Evolutionary conservation across 2,113 vertebrate genomes (phyloP).

Genomic region (Nipponia nippon): DNA sequence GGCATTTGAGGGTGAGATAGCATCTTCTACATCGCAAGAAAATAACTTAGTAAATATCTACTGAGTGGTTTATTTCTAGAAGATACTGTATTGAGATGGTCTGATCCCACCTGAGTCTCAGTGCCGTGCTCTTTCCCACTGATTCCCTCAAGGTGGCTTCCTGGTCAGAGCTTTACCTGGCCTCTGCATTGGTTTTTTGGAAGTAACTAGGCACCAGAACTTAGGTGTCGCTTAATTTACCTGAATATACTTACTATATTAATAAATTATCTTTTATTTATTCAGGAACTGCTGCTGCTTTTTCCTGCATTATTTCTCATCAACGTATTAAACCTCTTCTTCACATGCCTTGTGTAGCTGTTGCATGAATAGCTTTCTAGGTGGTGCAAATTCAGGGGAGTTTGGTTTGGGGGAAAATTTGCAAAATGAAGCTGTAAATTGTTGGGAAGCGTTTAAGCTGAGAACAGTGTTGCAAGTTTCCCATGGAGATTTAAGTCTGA

Average conservation of each 20-base stretch:
- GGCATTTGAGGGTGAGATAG: not conserved
- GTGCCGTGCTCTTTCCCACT: not conserved
- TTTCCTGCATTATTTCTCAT: not conserved
- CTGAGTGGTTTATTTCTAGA: not conserved
- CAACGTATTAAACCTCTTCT: not conserved
- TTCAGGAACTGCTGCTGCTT: not conserved
- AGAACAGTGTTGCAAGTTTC: not conserved
- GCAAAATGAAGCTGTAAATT: slow-evolving; percentile 8
- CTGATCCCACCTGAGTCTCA: not conserved
- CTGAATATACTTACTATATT: not conserved
- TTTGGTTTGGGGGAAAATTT: not conserved
- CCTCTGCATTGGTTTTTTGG: not conserved
- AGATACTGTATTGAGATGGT: not conserved
- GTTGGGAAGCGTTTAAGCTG: not conserved
- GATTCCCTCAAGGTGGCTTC: not conserved
- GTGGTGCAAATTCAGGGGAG: not conserved
- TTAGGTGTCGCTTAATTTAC: not conserved
- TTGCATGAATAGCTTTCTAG: not conserved
- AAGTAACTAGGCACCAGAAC: not conserved
- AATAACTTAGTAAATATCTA: not conserved
- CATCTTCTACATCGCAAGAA: not conserved
- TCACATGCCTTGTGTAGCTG: not conserved
- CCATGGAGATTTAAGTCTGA: not conserved
- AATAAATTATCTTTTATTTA: not conserved
- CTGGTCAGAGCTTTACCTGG: not conserved